Evolutionary conservation across 1,140 invertebrate species (phyloP).

Genomic region (Leptinotarsa lineolata): DNA sequence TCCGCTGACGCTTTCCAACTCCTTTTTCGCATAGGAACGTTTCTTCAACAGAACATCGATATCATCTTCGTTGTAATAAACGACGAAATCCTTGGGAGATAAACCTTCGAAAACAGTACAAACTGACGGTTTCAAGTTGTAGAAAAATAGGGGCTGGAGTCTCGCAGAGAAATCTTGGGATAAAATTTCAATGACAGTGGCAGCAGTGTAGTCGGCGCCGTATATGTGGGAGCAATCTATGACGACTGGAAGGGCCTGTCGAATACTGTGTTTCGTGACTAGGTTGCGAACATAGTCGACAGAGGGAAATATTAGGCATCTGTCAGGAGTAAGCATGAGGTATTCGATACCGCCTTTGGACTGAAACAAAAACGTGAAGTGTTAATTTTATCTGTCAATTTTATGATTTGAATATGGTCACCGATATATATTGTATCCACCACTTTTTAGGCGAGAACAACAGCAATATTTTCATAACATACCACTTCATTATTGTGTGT

Average conservation of each 20-base stretch:
- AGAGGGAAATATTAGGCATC: slow-evolving; percentile 85
- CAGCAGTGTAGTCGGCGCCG: slow-evolving; percentile 80
- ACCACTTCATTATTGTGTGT: too few relatives aligned
- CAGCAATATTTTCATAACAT: too few relatives aligned
- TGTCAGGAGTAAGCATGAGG: slow-evolving; percentile 79
- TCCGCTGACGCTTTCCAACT: slow-evolving; percentile 28
- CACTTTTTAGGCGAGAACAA: too few relatives aligned
- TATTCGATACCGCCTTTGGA: slow-evolving; percentile 71
- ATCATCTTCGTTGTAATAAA: slow-evolving; percentile 76
- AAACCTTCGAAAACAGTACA: slow-evolving; percentile 77
- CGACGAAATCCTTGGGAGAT: slow-evolving; percentile 71
- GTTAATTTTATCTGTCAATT: neutral
- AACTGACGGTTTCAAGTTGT: slow-evolving; percentile 78
- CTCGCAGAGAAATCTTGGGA: slow-evolving; percentile 73
- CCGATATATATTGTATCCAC: too few relatives aligned
- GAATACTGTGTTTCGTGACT: slow-evolving; percentile 79
- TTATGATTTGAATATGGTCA: too few relatives aligned
- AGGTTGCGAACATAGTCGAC: slow-evolving; percentile 83
- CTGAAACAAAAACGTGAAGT: slow-evolving; percentile 52
- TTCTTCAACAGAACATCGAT: slow-evolving; percentile 60
- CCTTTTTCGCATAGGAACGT: slow-evolving; percentile 34
- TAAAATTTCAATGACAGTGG: slow-evolving; percentile 71
- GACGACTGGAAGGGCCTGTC: slow-evolving; percentile 72
- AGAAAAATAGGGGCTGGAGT: slow-evolving; percentile 77
- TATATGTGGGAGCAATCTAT: slow-evolving; percentile 83